Evolutionary conservation across 1,140 invertebrate genomes (phyloP).

Genomic region (Gerris buenoi): DNA sequence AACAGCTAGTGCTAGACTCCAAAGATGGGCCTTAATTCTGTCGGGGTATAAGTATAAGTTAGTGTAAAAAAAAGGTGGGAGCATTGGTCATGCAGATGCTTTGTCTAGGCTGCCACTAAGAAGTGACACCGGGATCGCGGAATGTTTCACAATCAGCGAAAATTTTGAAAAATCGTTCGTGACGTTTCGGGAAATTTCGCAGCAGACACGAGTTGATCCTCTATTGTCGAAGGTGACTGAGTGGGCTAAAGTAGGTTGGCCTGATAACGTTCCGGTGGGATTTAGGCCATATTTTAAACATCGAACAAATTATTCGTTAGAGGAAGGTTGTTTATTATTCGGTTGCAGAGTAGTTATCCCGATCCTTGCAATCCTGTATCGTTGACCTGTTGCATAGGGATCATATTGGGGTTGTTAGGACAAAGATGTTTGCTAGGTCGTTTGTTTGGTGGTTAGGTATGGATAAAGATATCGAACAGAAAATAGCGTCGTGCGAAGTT

Average conservation of each 20-base stretch:
- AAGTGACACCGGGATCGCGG: not conserved
- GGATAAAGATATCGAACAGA: not conserved
- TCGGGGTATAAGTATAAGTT: conserved; percentile 18
- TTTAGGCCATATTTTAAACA: not conserved
- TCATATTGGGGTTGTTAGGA: not conserved
- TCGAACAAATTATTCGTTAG: not conserved
- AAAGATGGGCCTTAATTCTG: conserved; percentile 13
- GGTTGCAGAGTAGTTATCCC: not conserved
- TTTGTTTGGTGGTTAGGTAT: not conserved
- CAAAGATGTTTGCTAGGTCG: not conserved
- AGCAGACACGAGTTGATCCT: not conserved
- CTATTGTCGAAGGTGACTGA: not conserved
- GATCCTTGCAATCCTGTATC: not conserved
- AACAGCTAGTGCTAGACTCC: conserved; percentile 21
- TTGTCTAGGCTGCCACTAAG: not conserved
- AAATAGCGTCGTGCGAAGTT: not conserved
- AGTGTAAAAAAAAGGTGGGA: conserved; percentile 6
- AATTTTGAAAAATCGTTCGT: not conserved
- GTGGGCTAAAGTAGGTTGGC: not conserved
- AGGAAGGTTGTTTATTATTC: not conserved
- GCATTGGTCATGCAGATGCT: conserved; percentile 11
- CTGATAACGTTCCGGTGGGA: not conserved
- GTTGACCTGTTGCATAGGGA: not conserved
- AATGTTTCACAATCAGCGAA: not conserved
- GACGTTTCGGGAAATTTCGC: not conserved